phyloP scores from a whole-genome alignment of 2,797 vertebrate genomes.

The Poecilia gillii region DNA sequence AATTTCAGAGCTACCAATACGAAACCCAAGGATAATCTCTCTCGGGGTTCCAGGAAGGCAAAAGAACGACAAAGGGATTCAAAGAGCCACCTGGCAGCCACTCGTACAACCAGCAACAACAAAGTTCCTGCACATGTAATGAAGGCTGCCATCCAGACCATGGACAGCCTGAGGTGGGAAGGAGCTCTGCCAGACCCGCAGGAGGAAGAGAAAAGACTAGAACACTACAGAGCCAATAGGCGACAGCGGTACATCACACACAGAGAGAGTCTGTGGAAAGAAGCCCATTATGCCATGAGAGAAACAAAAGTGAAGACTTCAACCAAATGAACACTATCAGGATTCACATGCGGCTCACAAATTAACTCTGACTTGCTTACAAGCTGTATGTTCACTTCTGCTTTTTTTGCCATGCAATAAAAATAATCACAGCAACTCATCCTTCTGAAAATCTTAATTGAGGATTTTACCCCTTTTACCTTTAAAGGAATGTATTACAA shows the following conservation, averaged over 20 bases:
- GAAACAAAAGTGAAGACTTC: not conserved
- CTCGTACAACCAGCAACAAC: not conserved
- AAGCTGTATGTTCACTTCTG: not conserved
- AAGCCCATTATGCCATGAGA: constrained; percentile 13
- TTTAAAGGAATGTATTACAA: constrained; percentile 27
- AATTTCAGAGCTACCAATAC: constrained; percentile 30
- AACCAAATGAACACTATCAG: not conserved
- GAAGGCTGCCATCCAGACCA: constrained; percentile 46
- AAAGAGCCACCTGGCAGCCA: not conserved
- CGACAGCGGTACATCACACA: constrained; percentile 82
- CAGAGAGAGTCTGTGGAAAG: constrained; percentile 68
- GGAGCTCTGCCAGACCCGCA: constrained; percentile 82
- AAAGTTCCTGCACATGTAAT: constrained; percentile 24
- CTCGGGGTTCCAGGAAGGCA: constrained; percentile 24
- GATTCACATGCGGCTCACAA: constrained; percentile 19
- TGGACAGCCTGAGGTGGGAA: constrained; percentile 88
- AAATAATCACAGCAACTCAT: not conserved
- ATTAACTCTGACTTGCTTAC: constrained; percentile 13
- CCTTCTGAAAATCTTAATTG: constrained; percentile 36
- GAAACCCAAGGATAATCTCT: constrained; percentile 22
- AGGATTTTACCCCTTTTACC: constrained; percentile 39
- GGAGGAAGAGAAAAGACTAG: constrained; percentile 85
- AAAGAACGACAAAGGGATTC: constrained; percentile 35
- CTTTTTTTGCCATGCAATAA: not conserved
- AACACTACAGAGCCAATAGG: constrained; percentile 82